These are phyloP conservation scores for Bufotes viridis DNA, from an alignment of 2,797 vertebrate species.

Conservation along the genomic window DNA sequence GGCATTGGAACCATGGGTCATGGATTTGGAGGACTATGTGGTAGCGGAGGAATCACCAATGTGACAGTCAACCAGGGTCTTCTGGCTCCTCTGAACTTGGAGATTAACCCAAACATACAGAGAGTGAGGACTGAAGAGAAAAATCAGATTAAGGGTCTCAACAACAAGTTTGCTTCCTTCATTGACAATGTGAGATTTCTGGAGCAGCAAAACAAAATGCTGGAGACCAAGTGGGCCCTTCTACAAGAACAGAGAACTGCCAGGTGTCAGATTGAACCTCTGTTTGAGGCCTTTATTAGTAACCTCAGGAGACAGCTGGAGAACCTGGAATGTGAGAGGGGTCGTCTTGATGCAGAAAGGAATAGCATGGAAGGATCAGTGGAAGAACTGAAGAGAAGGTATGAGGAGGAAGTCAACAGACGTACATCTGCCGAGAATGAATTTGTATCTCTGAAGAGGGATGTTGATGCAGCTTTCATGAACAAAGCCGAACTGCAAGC, in stretches of 20 bases:
- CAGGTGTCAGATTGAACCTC: constrained; percentile 79
- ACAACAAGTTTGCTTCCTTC: too few species aligned
- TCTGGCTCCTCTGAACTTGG: too few species aligned
- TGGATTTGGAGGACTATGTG: too few species aligned
- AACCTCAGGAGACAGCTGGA: constrained; percentile 84
- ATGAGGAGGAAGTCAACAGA: constrained; percentile 86
- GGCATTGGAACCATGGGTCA: too few species aligned
- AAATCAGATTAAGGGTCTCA: too few species aligned
- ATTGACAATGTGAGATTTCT: too few species aligned
- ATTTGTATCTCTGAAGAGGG: constrained; percentile 84
- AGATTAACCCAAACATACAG: too few species aligned
- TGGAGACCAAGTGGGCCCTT: not conserved
- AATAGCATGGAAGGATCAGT: constrained; percentile 82
- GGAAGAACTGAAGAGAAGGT: constrained; percentile 67
- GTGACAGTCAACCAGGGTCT: too few species aligned
- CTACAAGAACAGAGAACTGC: constrained; percentile 67
- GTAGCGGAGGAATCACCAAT: too few species aligned
- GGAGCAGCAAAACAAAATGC: not conserved
- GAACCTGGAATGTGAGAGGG: constrained; percentile 78
- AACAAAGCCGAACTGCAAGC: too few species aligned
- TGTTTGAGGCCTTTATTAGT: constrained; percentile 83
- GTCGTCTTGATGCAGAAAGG: constrained; percentile 80
- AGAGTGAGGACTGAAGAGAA: too few species aligned
- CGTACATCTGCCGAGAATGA: constrained; percentile 81
- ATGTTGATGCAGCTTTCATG: too few species aligned